A percentile compares a stretch with the other conserved stretches of the same genome.
Conservation (phyloP, 2,797 vertebrate species). For the Coendou prehensilis region DNA sequence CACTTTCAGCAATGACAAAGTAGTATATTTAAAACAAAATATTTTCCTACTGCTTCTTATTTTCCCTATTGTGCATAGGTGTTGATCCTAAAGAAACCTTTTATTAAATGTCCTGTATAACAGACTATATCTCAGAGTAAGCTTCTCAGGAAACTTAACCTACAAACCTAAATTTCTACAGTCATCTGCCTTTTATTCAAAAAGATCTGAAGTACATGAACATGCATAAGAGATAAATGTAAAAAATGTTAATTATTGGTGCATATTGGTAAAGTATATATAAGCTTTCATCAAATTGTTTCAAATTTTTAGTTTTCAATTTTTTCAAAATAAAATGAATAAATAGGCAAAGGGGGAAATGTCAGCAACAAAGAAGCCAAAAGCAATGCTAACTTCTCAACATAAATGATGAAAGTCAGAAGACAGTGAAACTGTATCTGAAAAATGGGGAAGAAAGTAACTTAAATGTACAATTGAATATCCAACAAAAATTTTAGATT, state of each 20-base stretch:
- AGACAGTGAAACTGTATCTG: not conserved
- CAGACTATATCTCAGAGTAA: not conserved
- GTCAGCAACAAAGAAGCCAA: not conserved
- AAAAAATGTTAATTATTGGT: not conserved
- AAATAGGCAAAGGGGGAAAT: not conserved
- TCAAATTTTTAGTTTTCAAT: not conserved
- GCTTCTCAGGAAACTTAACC: not conserved
- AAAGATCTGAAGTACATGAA: not conserved
- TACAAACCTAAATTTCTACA: not conserved
- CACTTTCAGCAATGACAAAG: not conserved
- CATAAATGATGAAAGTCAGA: not conserved
- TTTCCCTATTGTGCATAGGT: not conserved
- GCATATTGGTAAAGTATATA: not conserved
- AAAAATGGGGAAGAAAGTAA: not conserved
- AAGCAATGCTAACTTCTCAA: not conserved
- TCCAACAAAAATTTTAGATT: conserved; percentile 6
- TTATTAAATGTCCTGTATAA: not conserved
- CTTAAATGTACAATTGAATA: not conserved
- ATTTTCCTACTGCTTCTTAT: not conserved
- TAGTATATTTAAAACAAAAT: not conserved
- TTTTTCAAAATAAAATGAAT: conserved; percentile 25
- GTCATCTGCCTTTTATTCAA: not conserved
- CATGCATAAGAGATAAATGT: not conserved
- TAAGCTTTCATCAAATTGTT: not conserved
- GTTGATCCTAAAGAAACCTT: not conserved